Conservation (phyloP, 1,140 invertebrate species). For the Oncopodura yosiiana region DNA sequence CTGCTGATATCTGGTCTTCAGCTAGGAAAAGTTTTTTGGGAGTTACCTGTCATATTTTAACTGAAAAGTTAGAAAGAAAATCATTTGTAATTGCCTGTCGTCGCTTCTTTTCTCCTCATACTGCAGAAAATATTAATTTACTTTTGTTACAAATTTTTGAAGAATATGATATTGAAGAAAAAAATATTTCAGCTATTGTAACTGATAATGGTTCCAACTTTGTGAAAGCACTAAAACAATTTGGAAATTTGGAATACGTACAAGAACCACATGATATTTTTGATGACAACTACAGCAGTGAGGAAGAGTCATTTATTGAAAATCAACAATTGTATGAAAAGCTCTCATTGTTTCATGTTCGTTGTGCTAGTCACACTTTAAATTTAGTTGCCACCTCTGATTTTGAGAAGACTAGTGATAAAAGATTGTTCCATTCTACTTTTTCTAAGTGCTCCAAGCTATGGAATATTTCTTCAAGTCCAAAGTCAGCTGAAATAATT, state of each 20-base stretch:
- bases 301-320: no score
- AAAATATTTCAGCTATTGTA: not conserved
- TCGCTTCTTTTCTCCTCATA: not conserved
- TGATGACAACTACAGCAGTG: no score
- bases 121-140: not conserved
- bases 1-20: constrained; percentile 4
- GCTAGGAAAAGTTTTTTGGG: not conserved
- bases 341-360: no score
- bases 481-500: not conserved
- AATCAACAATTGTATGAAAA: no score
- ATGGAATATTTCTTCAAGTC: constrained; percentile 2
- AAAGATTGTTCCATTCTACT: not conserved
- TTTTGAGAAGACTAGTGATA: not conserved
- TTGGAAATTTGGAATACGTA: not conserved
- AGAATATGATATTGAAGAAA: not conserved
- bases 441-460: constrained; percentile 5
- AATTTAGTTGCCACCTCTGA: constrained; percentile 14
- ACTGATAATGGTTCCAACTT: constrained; percentile 11
- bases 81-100: not conserved
- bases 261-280: no score
- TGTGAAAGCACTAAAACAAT: constrained; percentile 1
- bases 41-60: not conserved
- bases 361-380: constrained; percentile 12
- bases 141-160: not conserved
- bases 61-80: not conserved